These are phyloP conservation scores for Sula dactylatra DNA, from an alignment of 2,113 vertebrate species.

Conservation along the genomic window DNA sequence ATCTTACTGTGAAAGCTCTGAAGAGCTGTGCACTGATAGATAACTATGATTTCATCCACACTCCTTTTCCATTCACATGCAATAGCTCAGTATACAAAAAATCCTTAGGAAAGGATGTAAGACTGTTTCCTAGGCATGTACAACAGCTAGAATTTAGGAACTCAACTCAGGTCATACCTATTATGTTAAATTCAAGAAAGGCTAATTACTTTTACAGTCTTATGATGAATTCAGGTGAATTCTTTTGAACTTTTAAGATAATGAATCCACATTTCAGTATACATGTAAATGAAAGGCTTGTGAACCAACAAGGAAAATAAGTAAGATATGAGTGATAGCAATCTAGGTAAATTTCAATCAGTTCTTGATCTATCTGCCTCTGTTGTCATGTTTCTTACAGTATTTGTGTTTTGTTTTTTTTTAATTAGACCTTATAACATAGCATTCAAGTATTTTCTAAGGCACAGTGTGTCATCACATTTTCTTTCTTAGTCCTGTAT, in stretches of 20 bases:
- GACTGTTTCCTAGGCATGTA: neutral
- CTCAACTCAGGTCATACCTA: neutral
- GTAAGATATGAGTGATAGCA: neutral
- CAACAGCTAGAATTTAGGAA: neutral
- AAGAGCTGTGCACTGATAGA: neutral
- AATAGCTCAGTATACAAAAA: neutral
- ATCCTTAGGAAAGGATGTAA: neutral
- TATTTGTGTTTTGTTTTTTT: neutral
- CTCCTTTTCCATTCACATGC: neutral
- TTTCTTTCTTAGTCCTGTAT: neutral
- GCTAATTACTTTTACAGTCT: no score
- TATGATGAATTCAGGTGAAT: neutral
- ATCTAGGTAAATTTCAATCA: neutral
- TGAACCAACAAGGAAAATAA: neutral
- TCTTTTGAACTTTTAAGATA: neutral
- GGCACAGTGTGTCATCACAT: neutral
- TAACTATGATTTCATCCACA: neutral
- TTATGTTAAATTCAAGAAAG: neutral
- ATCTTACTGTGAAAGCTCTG: neutral
- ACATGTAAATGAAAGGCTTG: neutral
- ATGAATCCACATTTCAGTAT: neutral
- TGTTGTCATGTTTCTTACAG: neutral
- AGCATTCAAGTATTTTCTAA: neutral
- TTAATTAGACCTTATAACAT: neutral
- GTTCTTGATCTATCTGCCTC: neutral